Evolutionary conservation across 2,113 vertebrate species (phyloP).

Genomic region (Promerops cafer): DNA sequence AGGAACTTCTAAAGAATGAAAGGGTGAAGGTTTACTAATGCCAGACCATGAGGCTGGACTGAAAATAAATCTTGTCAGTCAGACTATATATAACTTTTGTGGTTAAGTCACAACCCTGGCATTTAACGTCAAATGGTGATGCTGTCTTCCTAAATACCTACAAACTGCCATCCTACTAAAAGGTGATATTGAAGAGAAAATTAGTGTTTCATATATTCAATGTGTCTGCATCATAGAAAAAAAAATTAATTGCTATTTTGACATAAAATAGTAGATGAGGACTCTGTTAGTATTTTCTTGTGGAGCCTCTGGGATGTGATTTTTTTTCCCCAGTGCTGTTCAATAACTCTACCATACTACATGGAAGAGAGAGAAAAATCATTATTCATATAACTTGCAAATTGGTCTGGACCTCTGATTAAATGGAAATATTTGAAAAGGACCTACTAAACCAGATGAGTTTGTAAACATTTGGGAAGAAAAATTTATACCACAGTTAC

Average conservation of each 20-base stretch:
- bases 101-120: background rate
- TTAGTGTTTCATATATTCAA: background rate
- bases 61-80: background rate
- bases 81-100: background rate
- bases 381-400: background rate
- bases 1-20: background rate
- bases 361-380: background rate
- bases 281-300: background rate
- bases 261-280: background rate
- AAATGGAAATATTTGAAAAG: background rate
- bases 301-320: background rate
- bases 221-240: background rate
- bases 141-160: background rate
- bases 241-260: background rate
- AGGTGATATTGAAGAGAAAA: background rate
- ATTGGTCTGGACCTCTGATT: background rate
- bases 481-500: background rate
- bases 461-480: background rate
- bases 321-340: background rate
- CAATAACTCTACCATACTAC: background rate
- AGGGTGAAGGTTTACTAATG: background rate
- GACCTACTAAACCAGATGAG: background rate
- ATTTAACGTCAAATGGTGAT: background rate
- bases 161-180: background rate
- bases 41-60: background rate